Evolutionary conservation across 2,888 invertebrate genomes (phyloP).

Genomic region (Agrochola circellaris): DNA sequence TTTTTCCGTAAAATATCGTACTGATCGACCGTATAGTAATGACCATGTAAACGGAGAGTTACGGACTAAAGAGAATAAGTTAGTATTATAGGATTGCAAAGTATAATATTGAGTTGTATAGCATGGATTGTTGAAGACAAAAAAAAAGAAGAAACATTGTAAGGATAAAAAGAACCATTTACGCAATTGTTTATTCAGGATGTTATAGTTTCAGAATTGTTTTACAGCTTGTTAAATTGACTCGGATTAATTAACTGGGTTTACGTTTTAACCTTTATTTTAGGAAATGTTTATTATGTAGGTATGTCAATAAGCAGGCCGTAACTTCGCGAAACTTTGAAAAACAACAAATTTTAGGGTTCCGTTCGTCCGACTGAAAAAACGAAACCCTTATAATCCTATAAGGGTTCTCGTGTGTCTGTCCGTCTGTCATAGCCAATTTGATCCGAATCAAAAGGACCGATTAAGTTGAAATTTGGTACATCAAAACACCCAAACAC

Average conservation of each 20-base stretch:
- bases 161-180: background rate
- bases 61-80: background rate
- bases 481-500: too few relatives aligned
- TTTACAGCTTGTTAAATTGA: constrained; percentile 3
- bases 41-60: background rate
- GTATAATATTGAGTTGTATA: background rate
- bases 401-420: background rate
- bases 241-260: background rate
- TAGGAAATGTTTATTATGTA: background rate
- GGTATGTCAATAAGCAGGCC: background rate
- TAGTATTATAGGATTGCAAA: background rate
- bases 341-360: background rate
- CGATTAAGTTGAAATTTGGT: background rate
- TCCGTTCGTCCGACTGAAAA: background rate
- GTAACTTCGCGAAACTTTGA: background rate
- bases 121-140: background rate
- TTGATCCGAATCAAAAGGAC: background rate
- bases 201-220: too few relatives aligned
- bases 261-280: background rate
- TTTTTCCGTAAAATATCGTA: background rate
- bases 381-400: background rate
- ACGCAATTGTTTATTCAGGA: background rate
- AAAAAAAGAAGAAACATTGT: background rate
- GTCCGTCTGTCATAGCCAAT: background rate
- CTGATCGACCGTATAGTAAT: background rate